Base-by-base conservation (phyloP, 2,113 vertebrate species). In the Nicator chloris region DNA sequence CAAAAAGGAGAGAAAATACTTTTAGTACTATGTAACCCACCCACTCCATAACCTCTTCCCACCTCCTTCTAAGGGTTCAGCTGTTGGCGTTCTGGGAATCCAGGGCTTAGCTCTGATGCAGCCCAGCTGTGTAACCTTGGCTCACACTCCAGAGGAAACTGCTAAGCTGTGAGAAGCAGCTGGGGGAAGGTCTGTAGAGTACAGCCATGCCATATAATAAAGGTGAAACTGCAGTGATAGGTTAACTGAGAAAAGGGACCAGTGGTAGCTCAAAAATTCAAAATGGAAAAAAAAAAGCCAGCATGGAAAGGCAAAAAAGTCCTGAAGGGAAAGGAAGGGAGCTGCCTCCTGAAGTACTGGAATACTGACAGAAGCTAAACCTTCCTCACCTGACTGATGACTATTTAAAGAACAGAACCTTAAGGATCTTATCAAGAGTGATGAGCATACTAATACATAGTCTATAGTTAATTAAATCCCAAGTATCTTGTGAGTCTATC, bases 81-180 rank as follows among this genome's bases (percentile, higher is more conserved):
- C 82, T 93, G 65, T 17, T 40, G 12, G 45, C 0, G 9, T 56
- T 80, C 64, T 71, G 65, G 64, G 84, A 91, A 85, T 71, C 35
- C 73, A 64, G 40, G 45, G 79, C 85, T 94, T 35, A 93, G 91
- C 86, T 75, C 64, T 93, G 94, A 94, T 88, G 44, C 40, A 97
- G 65, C 77, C 86, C 96, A 97, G 95, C 94, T 96, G 95, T 35
- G 64, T 71, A 90, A 95, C 88, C 76, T 77, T 94, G 92, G 86
- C 96, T 96, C 47, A 40, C 35, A 60, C 76, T 92, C 88, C 92
- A 95, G 88, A 92, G 72, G 30, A 84, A 92, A 53, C 47, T 81
- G 64, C 82, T 88, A 86, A 51, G 51, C 80, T 88, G 33, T 10
- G 76, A 93, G 60, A 78, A 75, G 66, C 84, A 95, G 68, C 68